Evolutionary conservation across 92 coral and sea anemone genomes (phyloP).

Genomic region (Palythoa caribaeorum): DNA sequence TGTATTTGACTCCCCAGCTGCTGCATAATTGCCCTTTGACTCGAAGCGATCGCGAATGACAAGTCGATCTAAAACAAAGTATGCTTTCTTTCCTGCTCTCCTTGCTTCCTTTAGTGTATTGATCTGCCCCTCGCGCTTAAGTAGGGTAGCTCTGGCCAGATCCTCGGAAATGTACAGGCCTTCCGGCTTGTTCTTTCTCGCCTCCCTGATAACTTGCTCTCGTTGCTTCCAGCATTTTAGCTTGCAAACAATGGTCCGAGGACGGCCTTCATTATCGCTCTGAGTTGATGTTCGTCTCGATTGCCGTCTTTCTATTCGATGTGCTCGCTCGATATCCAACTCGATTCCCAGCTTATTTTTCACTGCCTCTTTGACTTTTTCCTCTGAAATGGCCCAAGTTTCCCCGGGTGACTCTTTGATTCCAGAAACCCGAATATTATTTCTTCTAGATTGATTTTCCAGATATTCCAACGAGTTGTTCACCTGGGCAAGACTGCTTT

Average conservation of each 20-base stretch:
- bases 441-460: constrained; percentile 27
- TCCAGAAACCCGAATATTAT: constrained; percentile 22
- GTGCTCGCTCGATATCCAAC: constrained; percentile 23
- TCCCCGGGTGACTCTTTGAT: constrained; percentile 21
- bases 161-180: constrained; percentile 26
- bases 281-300: not conserved
- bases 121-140: constrained; percentile 26
- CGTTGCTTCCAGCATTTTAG: constrained; percentile 28
- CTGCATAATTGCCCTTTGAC: not conserved
- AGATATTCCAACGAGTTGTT: constrained; percentile 21
- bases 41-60: constrained; percentile 17
- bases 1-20: not conserved
- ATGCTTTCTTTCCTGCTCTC: constrained; percentile 28
- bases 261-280: constrained; percentile 2
- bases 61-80: constrained; percentile 21
- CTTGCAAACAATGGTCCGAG: constrained; percentile 32
- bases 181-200: constrained; percentile 29
- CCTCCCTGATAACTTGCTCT: constrained; percentile 28
- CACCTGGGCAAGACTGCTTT: not conserved
- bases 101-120: constrained; percentile 26
- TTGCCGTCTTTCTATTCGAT: not conserved
- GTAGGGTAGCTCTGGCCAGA: constrained; percentile 28
- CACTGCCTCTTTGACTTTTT: constrained; percentile 18
- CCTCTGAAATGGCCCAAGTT: constrained; percentile 27
- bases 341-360: constrained; percentile 2